Conservation (phyloP, 1,140 invertebrate genomes). For the Diploscapter pachys region DNA sequence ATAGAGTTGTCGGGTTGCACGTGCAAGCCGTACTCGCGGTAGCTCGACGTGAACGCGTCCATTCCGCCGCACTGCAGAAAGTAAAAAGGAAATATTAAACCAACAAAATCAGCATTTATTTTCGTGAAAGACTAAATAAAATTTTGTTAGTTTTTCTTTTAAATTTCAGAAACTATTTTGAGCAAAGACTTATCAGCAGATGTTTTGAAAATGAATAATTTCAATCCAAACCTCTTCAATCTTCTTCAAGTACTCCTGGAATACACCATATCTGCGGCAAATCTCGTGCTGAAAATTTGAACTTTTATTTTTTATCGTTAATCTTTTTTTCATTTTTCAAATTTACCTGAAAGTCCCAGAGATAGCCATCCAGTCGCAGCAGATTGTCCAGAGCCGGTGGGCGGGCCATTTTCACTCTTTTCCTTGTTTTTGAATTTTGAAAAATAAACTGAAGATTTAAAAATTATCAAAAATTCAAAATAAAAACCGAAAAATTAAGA, state of each 20-base stretch:
- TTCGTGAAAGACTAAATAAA: neutral
- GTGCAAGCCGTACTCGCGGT: slow-evolving; percentile 83
- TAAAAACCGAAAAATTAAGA: no score
- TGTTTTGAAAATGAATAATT: no score
- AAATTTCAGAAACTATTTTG: no score
- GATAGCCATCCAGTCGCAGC: slow-evolving; percentile 52
- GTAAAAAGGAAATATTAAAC: neutral
- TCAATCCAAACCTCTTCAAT: slow-evolving; percentile 46
- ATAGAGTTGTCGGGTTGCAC: slow-evolving; percentile 77
- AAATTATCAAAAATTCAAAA: no score
- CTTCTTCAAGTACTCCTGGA: slow-evolving; percentile 37
- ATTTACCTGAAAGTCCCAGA: slow-evolving; percentile 13
- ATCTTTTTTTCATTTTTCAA: no score
- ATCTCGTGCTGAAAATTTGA: slow-evolving; percentile 39
- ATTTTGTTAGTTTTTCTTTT: no score
- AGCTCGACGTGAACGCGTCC: slow-evolving; percentile 78
- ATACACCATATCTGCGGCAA: slow-evolving; percentile 49
- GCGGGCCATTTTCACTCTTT: neutral
- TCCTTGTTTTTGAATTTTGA: no score
- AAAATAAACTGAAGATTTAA: no score
- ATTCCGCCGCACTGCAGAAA: slow-evolving; percentile 65
- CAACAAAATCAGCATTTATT: neutral
- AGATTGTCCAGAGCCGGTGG: slow-evolving; percentile 49
- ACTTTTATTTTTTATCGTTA: no score
- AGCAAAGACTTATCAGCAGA: no score